Base-by-base conservation (phyloP, 2,113 vertebrate genomes). In the Semicossyphus pulcher region DNA sequence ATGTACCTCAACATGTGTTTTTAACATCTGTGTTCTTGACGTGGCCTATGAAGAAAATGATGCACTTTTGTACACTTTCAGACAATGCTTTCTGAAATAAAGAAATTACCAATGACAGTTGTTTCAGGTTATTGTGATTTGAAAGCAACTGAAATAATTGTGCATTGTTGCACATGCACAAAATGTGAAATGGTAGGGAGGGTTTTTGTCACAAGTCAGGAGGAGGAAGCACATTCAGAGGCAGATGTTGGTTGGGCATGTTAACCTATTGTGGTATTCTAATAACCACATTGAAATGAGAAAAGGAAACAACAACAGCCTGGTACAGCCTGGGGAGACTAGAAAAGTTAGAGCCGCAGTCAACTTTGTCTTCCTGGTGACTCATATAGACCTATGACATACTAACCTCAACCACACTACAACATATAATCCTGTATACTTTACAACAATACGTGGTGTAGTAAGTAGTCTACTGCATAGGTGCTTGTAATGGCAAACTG, bases 51-150 rank as follows among this genome's bases (percentile, higher is more conserved):
- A 69, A 71, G 60, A 81, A 72, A 86, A 89, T 48, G 2, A 80
- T 90, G 82, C 82, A 84, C 80, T 90, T 86, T 85, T 86, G 71
- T 80, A 86, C 61, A 78, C 73, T 68, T 81, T 87, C 54, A 81
- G 72, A 83, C 54, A 72, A 68, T 58, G 72, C 71, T 83, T 57
- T 85, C 69, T 48, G 41, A 88, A 87, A 68, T 82, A 87, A 90
- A 90, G 10, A 80, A 75, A 60, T 51, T 32, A 83, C 52, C 47
- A 67, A 49, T n/a, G 26, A 82, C 2, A 0, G 3, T 16, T 56
- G 23, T 42, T 47, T 68, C 11, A 12, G 15, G 15, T 41, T 12
- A 7, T 42, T 44, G 6, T 62, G 21, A 39, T 65, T 76, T 60
- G 9, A 36, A 49, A 53, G 11, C 3, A n/a, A 15, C 23, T 34